phyloP scores from a whole-genome alignment of 2,888 invertebrate genomes.

The Barypeithes pellucidus region DNA sequence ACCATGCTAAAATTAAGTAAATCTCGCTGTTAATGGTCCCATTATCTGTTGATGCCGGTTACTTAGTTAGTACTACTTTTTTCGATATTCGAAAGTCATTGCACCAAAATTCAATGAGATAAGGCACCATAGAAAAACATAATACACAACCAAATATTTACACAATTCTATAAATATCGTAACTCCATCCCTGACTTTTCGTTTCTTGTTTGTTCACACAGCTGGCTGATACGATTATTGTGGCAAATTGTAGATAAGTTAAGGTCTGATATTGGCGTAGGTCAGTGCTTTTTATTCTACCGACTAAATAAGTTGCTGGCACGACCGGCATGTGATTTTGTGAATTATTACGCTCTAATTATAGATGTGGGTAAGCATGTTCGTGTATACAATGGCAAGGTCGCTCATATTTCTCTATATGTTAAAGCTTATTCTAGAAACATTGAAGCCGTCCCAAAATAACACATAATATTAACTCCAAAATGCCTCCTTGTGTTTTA shows the following conservation, averaged over 20 bases:
- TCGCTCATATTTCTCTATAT: slow-evolving; percentile 24
- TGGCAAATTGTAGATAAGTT: slow-evolving; percentile 48
- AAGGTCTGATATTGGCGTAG: slow-evolving; percentile 43
- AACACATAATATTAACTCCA: too few species aligned
- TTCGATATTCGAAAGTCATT: background rate
- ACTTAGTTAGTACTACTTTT: background rate
- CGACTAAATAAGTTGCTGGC: slow-evolving; percentile 32
- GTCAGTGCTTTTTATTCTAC: slow-evolving; percentile 48
- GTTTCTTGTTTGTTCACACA: slow-evolving; percentile 37
- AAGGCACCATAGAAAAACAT: background rate
- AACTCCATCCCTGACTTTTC: slow-evolving; percentile 35
- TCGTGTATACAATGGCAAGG: slow-evolving; percentile 32
- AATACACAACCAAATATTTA: background rate
- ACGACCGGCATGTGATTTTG: slow-evolving; percentile 30
- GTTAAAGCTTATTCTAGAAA: background rate
- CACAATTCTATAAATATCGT: slow-evolving; percentile 13
- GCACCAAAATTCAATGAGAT: background rate
- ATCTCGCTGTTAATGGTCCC: too few species aligned
- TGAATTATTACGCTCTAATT: slow-evolving; percentile 43
- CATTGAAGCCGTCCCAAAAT: too few species aligned
- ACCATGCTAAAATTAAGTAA: too few species aligned
- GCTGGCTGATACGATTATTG: slow-evolving; percentile 46
- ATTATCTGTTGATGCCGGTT: background rate
- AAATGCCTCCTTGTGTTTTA: background rate
- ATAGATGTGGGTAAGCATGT: slow-evolving; percentile 50